Percentiles rank a stretch among this genome's conserved stretches.
Conservation (phyloP, 2,888 invertebrate species). For the Dynastes grantii region DNA sequence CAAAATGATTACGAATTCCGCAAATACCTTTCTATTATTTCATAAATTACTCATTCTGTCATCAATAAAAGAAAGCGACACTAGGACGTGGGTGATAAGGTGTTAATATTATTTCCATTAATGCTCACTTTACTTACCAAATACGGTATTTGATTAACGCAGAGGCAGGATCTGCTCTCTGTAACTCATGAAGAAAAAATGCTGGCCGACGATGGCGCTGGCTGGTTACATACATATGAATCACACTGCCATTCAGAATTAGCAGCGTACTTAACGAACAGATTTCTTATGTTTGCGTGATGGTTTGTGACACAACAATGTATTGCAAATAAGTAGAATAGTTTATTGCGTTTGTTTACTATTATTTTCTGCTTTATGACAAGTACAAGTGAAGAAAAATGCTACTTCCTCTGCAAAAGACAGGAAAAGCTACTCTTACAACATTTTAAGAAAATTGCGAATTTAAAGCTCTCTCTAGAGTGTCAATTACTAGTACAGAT, state of each 20-base stretch:
- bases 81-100: conserved; percentile 26
- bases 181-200: conserved; percentile 34
- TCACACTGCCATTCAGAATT: conserved; percentile 45
- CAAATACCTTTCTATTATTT: conserved; percentile 19
- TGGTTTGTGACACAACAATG: no score
- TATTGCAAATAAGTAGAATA: no score
- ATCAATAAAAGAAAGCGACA: conserved; percentile 21
- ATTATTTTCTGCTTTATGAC: no score
- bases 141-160: neutral
- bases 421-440: no score
- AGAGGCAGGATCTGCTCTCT: neutral
- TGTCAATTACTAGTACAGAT: no score
- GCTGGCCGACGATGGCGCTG: conserved; percentile 11
- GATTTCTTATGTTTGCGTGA: no score
- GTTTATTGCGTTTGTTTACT: no score
- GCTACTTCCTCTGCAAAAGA: no score
- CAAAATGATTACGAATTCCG: conserved; percentile 10
- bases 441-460: no score
- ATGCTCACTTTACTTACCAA: conserved; percentile 4
- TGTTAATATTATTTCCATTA: neutral
- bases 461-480: no score
- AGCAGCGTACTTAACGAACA: neutral
- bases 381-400: no score
- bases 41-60: conserved; percentile 23
- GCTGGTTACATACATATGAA: conserved; percentile 51